Percentiles rank a stretch among this genome's conserved stretches.
Evolutionary conservation across 2,113 vertebrate species (phyloP).

Genomic region (Chamaea fasciata): DNA sequence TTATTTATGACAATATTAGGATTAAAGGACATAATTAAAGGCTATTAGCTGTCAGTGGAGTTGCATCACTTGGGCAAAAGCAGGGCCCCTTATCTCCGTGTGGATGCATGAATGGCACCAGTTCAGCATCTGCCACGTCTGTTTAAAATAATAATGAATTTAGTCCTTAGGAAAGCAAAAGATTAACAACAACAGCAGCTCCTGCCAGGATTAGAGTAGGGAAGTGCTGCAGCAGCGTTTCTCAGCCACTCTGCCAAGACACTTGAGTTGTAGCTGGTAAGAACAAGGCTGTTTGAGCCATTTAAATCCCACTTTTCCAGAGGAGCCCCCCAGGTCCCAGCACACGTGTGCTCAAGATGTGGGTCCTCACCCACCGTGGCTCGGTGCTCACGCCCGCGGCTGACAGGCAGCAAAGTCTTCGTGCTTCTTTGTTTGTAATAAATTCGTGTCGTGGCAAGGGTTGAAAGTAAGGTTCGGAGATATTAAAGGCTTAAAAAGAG

Average conservation of each 20-base stretch:
- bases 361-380: background rate
- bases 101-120: background rate
- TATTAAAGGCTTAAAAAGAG: background rate
- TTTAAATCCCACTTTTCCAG: background rate
- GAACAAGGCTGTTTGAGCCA: background rate
- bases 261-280: background rate
- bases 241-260: background rate
- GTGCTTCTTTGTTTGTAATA: background rate
- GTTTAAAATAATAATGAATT: conserved; percentile 23
- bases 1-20: background rate
- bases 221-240: background rate
- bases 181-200: background rate
- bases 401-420: background rate
- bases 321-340: background rate
- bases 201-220: background rate
- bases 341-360: background rate
- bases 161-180: background rate
- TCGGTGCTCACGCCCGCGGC: background rate
- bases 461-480: background rate
- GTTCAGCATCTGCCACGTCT: background rate
- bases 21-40: background rate
- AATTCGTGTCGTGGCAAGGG: background rate
- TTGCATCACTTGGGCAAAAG: background rate
- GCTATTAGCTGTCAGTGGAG: background rate
- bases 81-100: background rate